Conservation (phyloP, 2,797 vertebrate genomes). For the Alosa sapidissima region DNA sequence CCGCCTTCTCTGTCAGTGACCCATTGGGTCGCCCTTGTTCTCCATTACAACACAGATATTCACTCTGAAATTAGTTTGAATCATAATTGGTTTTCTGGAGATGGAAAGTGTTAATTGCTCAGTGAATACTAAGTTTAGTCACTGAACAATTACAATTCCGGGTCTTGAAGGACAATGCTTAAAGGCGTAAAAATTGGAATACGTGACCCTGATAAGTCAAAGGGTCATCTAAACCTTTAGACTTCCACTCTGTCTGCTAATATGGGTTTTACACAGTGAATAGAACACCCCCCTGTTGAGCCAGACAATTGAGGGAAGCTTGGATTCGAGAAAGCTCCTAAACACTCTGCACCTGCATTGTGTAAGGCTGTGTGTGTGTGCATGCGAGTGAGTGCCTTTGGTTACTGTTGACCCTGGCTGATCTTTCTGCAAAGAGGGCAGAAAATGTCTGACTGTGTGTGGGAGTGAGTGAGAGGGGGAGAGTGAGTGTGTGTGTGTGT, state of each 20-base stretch:
- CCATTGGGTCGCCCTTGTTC: background rate
- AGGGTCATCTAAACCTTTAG: conserved; percentile 19
- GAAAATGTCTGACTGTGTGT: conserved; percentile 1
- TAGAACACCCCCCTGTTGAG: conserved; percentile 7
- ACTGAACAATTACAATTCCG: background rate
- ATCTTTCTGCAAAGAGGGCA: conserved; percentile 23
- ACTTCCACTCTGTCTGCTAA: conserved; percentile 18
- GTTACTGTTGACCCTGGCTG: conserved; percentile 21
- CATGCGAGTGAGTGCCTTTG: background rate
- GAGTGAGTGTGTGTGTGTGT: background rate
- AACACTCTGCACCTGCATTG: conserved; percentile 21
- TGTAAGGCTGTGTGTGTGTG: conserved; percentile 19
- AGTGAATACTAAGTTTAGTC: conserved; percentile 5
- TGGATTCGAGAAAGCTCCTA: conserved; percentile 25
- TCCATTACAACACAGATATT: background rate
- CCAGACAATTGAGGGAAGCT: conserved; percentile 1
- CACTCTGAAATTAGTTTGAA: conserved; percentile 3
- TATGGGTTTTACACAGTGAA: conserved; percentile 10
- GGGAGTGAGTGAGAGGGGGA: background rate
- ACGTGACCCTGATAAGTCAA: background rate
- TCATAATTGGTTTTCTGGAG: background rate
- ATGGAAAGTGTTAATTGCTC: background rate
- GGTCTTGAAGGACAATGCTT: background rate
- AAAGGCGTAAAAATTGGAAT: background rate
- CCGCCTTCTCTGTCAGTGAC: background rate